Evolutionary conservation across 1,140 invertebrate species (phyloP), one percentile per base, ranked within the genome.

Genomic region (Eumeta japonica): DNA sequence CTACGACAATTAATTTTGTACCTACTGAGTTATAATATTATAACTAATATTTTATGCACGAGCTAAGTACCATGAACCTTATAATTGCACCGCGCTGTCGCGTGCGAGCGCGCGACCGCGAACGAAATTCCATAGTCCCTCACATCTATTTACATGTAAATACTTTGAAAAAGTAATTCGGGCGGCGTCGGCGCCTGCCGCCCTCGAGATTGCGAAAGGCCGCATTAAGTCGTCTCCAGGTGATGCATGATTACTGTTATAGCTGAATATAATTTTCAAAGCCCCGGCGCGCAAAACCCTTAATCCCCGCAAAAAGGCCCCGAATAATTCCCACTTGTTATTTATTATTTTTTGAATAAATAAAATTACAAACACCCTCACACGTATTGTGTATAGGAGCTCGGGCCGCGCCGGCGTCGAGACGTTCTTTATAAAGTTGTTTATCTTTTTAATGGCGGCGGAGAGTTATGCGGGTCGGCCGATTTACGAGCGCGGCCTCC

Each of bases 211-310:
- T 74, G 70, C 70, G 65, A 74, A 64, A 63, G 64, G 57, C 60
- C 60, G 55, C 72, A 71, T 74, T 74, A 73, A 68, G 57, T 62
- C 55, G 64, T 41, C 63, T 60, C 57, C 73, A 73, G 70, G 70
- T 76, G 73, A 76, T 74, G 63, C 70, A 73, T 74, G 68, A 68
- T 72, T 64, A 76, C 71, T 73, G 72, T 74, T 76, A 74, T 73
- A 54, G 62, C 58, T 52, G 67, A 67, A 71, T 74, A 75, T 75
- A 75, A 75, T 75, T 74, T 71, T 70, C 63, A 66, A 63, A 57
- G 56, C 52, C 57, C 62, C 65, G 49, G 58, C 61, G 45, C 64
- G 58, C 62, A 7, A 5, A 24, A 58, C 64, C 64, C 64, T 60
- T 70, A 73, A 73, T 73, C 62, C 64, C 59, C 70, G 62, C 72